These are phyloP conservation scores for Halcyon smyrnensis DNA, from an alignment of 2,797 vertebrate species.

Conservation along the genomic window DNA sequence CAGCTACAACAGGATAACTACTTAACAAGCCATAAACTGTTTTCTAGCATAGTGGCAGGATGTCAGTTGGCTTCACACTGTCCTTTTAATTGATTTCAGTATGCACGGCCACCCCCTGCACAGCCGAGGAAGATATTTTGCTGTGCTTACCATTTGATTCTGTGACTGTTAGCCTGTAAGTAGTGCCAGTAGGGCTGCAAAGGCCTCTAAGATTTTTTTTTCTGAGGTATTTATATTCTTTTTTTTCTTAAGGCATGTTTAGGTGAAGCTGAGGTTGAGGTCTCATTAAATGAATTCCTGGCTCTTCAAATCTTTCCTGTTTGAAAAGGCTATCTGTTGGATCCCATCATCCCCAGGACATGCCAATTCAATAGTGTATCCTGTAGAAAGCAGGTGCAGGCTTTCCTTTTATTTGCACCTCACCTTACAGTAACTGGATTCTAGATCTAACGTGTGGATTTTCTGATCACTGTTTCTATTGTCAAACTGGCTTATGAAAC, in stretches of 20 bases:
- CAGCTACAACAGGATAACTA: neutral
- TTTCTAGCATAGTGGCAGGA: neutral
- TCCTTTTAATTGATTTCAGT: constrained; percentile 1
- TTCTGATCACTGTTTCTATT: neutral
- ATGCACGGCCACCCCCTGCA: neutral
- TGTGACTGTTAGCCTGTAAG: neutral
- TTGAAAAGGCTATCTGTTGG: neutral
- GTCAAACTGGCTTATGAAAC: neutral
- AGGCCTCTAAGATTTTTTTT: neutral
- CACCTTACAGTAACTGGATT: neutral
- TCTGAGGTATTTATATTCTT: neutral
- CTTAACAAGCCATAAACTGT: neutral
- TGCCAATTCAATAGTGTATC: neutral
- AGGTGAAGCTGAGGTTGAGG: neutral
- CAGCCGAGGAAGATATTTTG: neutral
- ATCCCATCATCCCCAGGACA: neutral
- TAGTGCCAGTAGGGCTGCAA: neutral
- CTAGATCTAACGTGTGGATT: neutral
- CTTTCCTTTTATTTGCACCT: neutral
- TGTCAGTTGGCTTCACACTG: neutral
- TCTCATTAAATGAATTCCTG: neutral
- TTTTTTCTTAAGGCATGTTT: neutral
- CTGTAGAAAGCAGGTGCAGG: neutral
- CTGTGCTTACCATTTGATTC: neutral
- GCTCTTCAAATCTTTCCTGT: neutral